Conservation (phyloP, 1,140 invertebrate species). For the Bemisia tabaci region DNA sequence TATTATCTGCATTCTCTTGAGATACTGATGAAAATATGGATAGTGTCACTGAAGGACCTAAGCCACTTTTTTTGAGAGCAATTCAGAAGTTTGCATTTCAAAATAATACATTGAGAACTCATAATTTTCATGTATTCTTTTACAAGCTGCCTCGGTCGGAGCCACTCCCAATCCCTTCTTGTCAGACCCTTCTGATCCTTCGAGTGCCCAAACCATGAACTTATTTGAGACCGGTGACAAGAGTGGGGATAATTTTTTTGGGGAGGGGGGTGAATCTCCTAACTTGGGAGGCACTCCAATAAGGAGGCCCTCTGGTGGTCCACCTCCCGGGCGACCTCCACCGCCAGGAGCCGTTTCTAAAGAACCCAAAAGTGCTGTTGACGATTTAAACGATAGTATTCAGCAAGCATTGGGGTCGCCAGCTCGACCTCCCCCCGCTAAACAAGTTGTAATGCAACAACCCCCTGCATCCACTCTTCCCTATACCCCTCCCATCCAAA, state of each 20-base stretch:
- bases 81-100: too few species aligned
- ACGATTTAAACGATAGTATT: conserved; percentile 55
- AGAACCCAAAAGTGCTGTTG: conserved; percentile 44
- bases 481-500: conserved; percentile 20
- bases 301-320: conserved; percentile 11
- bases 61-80: too few species aligned
- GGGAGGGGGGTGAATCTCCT: conserved; percentile 23
- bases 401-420: conserved; percentile 49
- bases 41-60: too few species aligned
- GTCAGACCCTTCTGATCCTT: conserved; percentile 12
- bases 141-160: conserved; percentile 26
- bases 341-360: conserved; percentile 36
- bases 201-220: conserved; percentile 22
- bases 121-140: conserved; percentile 9
- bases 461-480: conserved; percentile 14
- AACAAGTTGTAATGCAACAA: neutral
- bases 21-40: too few species aligned
- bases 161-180: conserved; percentile 26
- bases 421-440: conserved; percentile 11
- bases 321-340: conserved; percentile 37
- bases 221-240: conserved; percentile 27
- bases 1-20: too few species aligned
- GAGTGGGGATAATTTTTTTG: conserved; percentile 33
- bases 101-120: too few species aligned
- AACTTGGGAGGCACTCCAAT: conserved; percentile 6